Conservation (phyloP, 2,888 invertebrate genomes). For the Cantharis rustica region DNA sequence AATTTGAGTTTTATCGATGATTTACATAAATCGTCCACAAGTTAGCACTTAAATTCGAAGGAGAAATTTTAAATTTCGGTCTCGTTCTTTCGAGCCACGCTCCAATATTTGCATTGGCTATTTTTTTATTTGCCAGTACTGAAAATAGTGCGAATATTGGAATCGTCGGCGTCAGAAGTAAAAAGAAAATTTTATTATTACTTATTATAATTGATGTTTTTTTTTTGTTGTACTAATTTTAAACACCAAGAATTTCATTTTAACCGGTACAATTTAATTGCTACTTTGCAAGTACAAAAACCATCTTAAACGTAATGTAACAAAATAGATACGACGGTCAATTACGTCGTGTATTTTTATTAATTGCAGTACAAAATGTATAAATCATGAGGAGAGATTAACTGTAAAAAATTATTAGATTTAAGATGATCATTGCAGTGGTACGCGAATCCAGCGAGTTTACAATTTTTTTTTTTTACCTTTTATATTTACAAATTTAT, state of each 20-base stretch:
- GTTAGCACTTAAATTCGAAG: slow-evolving; percentile 33
- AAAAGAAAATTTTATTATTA: background rate
- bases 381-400: slow-evolving; percentile 33
- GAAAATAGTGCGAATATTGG: slow-evolving; percentile 19
- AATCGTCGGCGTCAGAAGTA: background rate
- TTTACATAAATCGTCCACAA: slow-evolving; percentile 26
- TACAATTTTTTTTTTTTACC: slow-evolving; percentile 15
- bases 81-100: background rate
- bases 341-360: slow-evolving; percentile 54
- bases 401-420: slow-evolving; percentile 31
- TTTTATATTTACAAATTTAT: slow-evolving; percentile 2
- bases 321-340: slow-evolving; percentile 40
- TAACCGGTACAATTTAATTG: slow-evolving; percentile 36
- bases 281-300: slow-evolving; percentile 42
- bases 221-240: background rate
- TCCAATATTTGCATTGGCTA: slow-evolving; percentile 14
- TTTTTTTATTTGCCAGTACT: slow-evolving; percentile 27
- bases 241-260: background rate
- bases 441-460: slow-evolving; percentile 18
- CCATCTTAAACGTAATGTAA: slow-evolving; percentile 39
- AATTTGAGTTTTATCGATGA: slow-evolving; percentile 48
- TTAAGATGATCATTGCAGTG: slow-evolving; percentile 19
- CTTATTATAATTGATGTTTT: background rate
- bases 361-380: slow-evolving; percentile 55
- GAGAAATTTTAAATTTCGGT: background rate